Conservation (phyloP, 2,888 invertebrate species). For the Endomychus coccineus region DNA sequence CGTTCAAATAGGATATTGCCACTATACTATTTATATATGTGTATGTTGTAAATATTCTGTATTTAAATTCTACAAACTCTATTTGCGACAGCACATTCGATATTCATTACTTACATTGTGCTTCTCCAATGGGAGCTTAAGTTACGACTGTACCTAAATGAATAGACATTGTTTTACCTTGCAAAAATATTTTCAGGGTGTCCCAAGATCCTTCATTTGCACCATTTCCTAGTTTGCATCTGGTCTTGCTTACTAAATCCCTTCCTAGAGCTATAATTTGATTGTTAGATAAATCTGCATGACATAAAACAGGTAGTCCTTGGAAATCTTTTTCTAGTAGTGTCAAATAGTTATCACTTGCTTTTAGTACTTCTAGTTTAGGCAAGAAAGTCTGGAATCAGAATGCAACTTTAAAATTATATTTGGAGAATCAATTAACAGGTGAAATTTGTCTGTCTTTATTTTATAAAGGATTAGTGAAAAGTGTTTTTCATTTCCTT, state of each 20-base stretch:
- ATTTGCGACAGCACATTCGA: no score
- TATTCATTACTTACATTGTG: no score
- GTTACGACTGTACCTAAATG: no score
- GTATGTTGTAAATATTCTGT: no score
- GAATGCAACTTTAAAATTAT: conserved; percentile 7
- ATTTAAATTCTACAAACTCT: no score
- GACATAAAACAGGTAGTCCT: conserved; percentile 71
- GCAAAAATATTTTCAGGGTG: conserved; percentile 67
- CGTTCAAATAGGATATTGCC: no score
- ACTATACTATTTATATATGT: no score
- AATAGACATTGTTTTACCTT: no score
- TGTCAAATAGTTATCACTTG: conserved; percentile 69
- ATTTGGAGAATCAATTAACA: neutral
- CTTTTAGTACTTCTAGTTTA: conserved; percentile 65
- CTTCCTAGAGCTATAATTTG: conserved; percentile 63
- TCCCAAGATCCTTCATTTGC: conserved; percentile 54
- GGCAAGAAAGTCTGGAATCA: conserved; percentile 71
- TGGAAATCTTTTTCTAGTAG: conserved; percentile 73
- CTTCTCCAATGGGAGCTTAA: no score
- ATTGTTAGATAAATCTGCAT: conserved; percentile 73
- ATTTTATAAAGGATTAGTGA: neutral
- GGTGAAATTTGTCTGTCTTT: neutral
- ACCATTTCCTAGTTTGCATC: conserved; percentile 72
- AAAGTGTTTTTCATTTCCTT: no score
- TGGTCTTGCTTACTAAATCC: conserved; percentile 71